Percentiles rank a stretch among this genome's conserved stretches.
phyloP scores from a whole-genome alignment of 2,888 invertebrate species.

The Agrochola litura region DNA sequence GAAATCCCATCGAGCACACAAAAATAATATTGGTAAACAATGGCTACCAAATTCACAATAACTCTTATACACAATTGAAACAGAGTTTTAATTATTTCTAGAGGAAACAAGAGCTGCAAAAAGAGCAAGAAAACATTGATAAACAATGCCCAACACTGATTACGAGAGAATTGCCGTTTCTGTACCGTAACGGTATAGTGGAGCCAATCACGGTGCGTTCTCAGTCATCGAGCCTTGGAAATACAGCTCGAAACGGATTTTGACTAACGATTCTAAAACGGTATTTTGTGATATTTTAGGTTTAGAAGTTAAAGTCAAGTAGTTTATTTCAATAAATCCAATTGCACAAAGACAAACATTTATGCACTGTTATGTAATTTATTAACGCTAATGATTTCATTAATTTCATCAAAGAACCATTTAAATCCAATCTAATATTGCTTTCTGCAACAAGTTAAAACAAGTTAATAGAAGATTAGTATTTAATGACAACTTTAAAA shows the following conservation, averaged over 20 bases:
- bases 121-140: slow-evolving; percentile 65
- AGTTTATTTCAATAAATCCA: too few species aligned
- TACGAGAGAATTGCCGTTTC: slow-evolving; percentile 74
- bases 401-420: too few species aligned
- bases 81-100: neutral
- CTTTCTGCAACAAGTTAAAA: too few species aligned
- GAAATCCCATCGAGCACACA: neutral
- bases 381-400: too few species aligned
- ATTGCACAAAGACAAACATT: too few species aligned
- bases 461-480: too few species aligned
- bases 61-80: neutral
- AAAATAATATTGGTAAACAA: neutral
- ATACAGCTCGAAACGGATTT: slow-evolving; percentile 66
- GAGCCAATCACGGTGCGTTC: slow-evolving; percentile 77
- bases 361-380: too few species aligned
- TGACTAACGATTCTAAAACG: slow-evolving; percentile 55
- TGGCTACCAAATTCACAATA: neutral
- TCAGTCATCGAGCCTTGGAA: slow-evolving; percentile 74
- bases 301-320: too few species aligned
- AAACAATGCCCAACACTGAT: slow-evolving; percentile 78
- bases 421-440: too few species aligned
- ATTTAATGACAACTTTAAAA: too few species aligned
- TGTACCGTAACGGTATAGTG: slow-evolving; percentile 69
- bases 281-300: neutral
- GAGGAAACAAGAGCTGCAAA: slow-evolving; percentile 16